Percentiles rank a stretch among this genome's conserved stretches.
Evolutionary conservation across 1,140 invertebrate species (phyloP).

Genomic region (Cydia strobilella): DNA sequence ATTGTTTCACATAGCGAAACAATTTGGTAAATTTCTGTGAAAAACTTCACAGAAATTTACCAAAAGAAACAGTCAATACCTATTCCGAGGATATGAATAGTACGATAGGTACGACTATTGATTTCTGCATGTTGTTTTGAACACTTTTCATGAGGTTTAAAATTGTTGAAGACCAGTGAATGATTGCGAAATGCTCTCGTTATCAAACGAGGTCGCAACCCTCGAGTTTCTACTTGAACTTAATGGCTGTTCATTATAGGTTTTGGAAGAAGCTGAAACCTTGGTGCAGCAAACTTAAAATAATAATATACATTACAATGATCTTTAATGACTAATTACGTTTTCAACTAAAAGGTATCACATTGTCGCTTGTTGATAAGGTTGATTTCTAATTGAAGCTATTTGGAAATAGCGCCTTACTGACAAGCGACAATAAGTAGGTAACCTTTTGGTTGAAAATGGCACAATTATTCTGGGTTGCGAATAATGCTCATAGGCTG

Average conservation of each 20-base stretch:
- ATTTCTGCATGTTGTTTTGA: slow-evolving; percentile 1
- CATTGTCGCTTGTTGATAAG: too few relatives aligned
- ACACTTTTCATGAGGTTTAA: not conserved
- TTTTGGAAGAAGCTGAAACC: not conserved
- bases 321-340: too few relatives aligned
- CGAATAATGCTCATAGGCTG: too few relatives aligned
- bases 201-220: not conserved
- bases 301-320: too few relatives aligned
- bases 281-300: too few relatives aligned
- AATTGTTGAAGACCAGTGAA: not conserved
- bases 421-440: too few relatives aligned
- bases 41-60: not conserved
- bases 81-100: not conserved
- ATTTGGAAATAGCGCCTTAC: too few relatives aligned
- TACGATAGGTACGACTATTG: not conserved
- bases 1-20: not conserved
- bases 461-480: too few relatives aligned
- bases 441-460: too few relatives aligned
- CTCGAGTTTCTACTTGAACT: slow-evolving; percentile 7
- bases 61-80: not conserved
- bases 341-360: too few relatives aligned
- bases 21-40: too few relatives aligned
- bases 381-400: too few relatives aligned
- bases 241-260: not conserved
- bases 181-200: not conserved